Conservation (phyloP, 2,888 invertebrate genomes). For the Ferrisia virgata region DNA sequence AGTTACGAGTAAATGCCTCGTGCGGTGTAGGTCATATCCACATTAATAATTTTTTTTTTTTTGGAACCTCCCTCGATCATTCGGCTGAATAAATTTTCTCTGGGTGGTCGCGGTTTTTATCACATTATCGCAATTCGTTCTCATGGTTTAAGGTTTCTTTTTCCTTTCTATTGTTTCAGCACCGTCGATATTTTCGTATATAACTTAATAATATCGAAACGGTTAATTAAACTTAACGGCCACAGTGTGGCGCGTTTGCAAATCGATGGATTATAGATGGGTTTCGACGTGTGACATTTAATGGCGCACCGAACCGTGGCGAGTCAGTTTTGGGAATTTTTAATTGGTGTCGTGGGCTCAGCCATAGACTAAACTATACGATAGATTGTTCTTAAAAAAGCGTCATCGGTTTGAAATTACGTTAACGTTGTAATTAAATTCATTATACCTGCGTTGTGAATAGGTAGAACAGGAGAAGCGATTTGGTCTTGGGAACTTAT, state of each 20-base stretch:
- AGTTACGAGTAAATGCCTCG: not conserved
- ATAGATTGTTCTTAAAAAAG: too few species aligned
- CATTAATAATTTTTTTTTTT: slow-evolving; percentile 27
- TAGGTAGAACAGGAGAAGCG: too few species aligned
- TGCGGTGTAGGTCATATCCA: not conserved
- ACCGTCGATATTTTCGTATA: not conserved
- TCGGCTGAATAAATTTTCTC: slow-evolving; percentile 15
- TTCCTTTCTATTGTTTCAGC: not conserved
- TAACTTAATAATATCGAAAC: not conserved
- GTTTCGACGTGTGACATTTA: slow-evolving; percentile 7
- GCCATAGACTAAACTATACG: too few species aligned
- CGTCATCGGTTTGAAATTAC: too few species aligned
- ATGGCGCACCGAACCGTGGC: not conserved
- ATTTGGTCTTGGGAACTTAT: too few species aligned
- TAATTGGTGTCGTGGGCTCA: slow-evolving; percentile 22
- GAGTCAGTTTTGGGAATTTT: not conserved
- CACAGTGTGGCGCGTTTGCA: not conserved
- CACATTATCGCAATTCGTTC: slow-evolving; percentile 25
- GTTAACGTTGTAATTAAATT: too few species aligned
- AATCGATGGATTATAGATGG: not conserved
- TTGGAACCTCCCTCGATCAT: slow-evolving; percentile 25
- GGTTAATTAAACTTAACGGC: not conserved
- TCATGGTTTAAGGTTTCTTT: not conserved
- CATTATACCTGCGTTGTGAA: too few species aligned
- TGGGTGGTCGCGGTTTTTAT: slow-evolving; percentile 30